These are phyloP conservation scores for Arizona elegans DNA, from an alignment of 2,113 vertebrate species.

Conservation along the genomic window DNA sequence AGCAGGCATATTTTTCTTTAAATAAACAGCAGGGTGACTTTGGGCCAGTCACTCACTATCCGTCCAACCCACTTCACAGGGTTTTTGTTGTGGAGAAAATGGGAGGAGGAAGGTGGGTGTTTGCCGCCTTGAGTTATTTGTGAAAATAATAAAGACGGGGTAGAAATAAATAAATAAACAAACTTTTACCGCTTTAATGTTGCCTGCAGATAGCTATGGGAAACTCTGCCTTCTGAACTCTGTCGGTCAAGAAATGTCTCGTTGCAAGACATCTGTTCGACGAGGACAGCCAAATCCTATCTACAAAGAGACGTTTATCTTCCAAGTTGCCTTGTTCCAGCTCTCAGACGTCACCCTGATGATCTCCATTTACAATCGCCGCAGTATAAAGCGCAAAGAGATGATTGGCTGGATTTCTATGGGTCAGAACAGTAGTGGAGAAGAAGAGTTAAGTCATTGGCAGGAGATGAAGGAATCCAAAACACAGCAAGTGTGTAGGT, in stretches of 20 bases:
- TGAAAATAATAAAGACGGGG: neutral
- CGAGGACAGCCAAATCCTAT: slow-evolving; percentile 92
- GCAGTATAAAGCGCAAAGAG: slow-evolving; percentile 93
- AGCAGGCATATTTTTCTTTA: neutral
- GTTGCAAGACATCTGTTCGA: slow-evolving; percentile 91
- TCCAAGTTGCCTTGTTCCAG: slow-evolving; percentile 97
- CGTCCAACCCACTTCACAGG: neutral
- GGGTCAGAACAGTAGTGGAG: slow-evolving; percentile 91
- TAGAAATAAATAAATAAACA: neutral
- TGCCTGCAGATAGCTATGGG: slow-evolving; percentile 82
- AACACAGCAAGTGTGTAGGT: slow-evolving; percentile 86
- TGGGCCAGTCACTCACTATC: neutral
- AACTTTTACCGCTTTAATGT: neutral
- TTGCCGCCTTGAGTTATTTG: neutral
- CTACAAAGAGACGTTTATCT: slow-evolving; percentile 96
- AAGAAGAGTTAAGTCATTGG: slow-evolving; percentile 91
- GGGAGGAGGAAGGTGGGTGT: neutral
- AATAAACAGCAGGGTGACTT: neutral
- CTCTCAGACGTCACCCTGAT: slow-evolving; percentile 92
- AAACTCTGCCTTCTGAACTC: slow-evolving; percentile 91
- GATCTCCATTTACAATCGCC: slow-evolving; percentile 88
- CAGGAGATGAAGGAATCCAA: slow-evolving; percentile 87
- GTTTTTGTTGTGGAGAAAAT: neutral
- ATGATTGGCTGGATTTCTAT: slow-evolving; percentile 95
- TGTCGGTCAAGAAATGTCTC: slow-evolving; percentile 89